Conservation (phyloP, 2,797 vertebrate species). For the Enteromius thamalakanensis region DNA sequence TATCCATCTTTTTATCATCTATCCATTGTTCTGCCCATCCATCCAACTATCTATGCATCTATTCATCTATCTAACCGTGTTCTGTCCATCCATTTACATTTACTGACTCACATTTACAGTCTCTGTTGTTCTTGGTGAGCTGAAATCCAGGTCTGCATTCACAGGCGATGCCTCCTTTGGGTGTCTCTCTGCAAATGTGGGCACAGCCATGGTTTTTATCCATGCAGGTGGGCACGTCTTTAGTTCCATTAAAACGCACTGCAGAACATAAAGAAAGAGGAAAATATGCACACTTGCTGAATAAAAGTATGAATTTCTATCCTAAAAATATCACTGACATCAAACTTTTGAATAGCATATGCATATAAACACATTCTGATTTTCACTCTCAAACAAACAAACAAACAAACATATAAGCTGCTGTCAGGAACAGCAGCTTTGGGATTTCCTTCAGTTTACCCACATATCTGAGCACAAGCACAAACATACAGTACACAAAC, state of each 20-base stretch:
- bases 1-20: background rate
- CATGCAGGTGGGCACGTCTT: conserved; percentile 97
- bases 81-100: too few relatives aligned
- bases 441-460: conserved; percentile 6
- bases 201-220: conserved; percentile 98
- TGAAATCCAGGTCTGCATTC: conserved; percentile 97
- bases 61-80: background rate
- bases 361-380: background rate
- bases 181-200: conserved; percentile 95
- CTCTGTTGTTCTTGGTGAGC: conserved; percentile 94
- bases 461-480: background rate
- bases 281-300: background rate
- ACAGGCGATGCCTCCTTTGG: conserved; percentile 94
- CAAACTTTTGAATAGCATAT: background rate
- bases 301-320: background rate
- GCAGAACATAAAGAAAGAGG: conserved; percentile 8
- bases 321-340: background rate
- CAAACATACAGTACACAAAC: background rate
- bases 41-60: too few relatives aligned
- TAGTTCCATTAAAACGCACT: conserved; percentile 72
- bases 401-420: background rate
- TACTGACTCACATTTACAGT: conserved; percentile 91
- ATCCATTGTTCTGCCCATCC: background rate
- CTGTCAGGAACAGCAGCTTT: background rate
- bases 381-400: background rate